These are phyloP conservation scores for Zelleria hepariella DNA, from an alignment of 2,888 invertebrate species.

Conservation along the genomic window DNA sequence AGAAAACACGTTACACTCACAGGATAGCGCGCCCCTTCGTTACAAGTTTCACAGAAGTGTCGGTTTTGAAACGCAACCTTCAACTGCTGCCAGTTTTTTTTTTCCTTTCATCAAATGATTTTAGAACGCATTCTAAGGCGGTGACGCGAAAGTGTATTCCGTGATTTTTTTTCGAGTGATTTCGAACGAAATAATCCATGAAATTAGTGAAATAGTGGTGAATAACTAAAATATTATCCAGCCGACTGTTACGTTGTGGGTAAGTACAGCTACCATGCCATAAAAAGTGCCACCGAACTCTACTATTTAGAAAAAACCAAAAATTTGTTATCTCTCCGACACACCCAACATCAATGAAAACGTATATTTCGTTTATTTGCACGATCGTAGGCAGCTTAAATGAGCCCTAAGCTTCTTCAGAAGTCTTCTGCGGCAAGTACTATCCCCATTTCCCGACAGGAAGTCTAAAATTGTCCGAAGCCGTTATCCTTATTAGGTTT, in stretches of 20 bases:
- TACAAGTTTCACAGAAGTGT: too few species aligned
- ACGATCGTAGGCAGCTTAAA: background rate
- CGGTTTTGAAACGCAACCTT: too few species aligned
- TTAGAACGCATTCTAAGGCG: constrained; percentile 10
- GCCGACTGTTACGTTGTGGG: constrained; percentile 24
- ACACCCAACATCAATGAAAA: constrained; percentile 48
- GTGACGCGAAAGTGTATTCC: constrained; percentile 36
- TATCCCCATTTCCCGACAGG: constrained; percentile 18
- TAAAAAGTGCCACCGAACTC: background rate
- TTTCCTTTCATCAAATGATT: background rate
- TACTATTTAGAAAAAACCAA: background rate
- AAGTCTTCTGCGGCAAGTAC: background rate
- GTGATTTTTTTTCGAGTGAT: constrained; percentile 10
- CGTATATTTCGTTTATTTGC: background rate
- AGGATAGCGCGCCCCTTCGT: too few species aligned
- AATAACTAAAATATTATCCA: constrained; percentile 21
- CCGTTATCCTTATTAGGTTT: constrained; percentile 60
- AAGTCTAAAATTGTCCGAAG: constrained; percentile 26
- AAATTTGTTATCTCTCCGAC: constrained; percentile 28
- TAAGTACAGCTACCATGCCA: constrained; percentile 21
- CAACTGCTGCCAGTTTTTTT: too few species aligned
- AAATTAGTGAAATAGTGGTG: constrained; percentile 28
- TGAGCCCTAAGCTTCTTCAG: background rate
- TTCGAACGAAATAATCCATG: constrained; percentile 50
- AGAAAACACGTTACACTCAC: too few species aligned